Evolutionary conservation across 2,797 vertebrate species (phyloP).

Genomic region (Manis pentadactyla): DNA sequence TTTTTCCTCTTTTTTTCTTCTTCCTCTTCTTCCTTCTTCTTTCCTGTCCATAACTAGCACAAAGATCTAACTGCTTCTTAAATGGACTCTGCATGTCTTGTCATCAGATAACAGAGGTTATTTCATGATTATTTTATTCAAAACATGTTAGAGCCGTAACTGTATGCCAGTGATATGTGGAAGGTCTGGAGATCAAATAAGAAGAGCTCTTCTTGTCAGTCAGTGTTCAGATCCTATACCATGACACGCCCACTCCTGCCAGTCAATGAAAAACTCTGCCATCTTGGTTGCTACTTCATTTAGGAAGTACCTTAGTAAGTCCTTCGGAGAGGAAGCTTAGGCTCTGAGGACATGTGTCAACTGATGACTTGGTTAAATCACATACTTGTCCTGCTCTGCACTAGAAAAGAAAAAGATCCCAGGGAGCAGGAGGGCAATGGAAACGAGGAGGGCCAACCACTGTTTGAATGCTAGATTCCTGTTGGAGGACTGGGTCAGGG

Average conservation of each 20-base stretch:
- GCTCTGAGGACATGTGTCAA: not conserved
- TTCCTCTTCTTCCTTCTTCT: too few relatives aligned
- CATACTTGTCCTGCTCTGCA: accelerated
- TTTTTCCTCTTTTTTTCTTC: not conserved
- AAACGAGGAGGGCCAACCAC: not conserved
- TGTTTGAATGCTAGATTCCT: not conserved
- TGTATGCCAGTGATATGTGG: not conserved
- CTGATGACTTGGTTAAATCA: not conserved
- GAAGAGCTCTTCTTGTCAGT: not conserved
- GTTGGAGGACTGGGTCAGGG: not conserved
- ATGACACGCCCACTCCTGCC: not conserved
- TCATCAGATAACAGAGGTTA: not conserved
- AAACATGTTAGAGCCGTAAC: not conserved
- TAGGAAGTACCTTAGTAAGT: not conserved
- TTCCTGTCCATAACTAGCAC: not conserved
- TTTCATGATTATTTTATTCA: not conserved
- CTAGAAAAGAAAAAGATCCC: not conserved
- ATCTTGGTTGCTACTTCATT: accelerated
- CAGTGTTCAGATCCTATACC: not conserved
- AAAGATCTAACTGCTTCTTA: not conserved
- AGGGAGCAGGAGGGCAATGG: not conserved
- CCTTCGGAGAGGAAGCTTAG: not conserved
- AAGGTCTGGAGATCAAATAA: not conserved
- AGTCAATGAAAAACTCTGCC: not conserved
- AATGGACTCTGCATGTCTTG: not conserved